Percentiles rank a stretch among this genome's conserved stretches.
These are phyloP conservation scores for Palythoa caribaeorum DNA, from an alignment of 92 coral and sea anemone species.

Conservation along the genomic window DNA sequence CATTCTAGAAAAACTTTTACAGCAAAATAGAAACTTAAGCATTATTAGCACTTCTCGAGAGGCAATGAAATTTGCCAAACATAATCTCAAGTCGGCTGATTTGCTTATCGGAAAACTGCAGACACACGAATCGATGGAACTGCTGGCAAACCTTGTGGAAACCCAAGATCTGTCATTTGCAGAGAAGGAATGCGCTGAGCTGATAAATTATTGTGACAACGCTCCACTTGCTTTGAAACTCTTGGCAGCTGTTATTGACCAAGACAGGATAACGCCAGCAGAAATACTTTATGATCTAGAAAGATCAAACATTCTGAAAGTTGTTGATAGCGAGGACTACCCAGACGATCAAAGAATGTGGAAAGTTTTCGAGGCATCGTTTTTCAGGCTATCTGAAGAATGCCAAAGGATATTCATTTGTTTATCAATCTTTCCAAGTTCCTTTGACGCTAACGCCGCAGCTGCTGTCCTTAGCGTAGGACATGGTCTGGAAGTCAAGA, in stretches of 20 bases:
- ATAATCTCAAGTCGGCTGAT: not conserved
- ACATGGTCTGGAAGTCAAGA: not conserved
- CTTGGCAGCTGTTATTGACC: not conserved
- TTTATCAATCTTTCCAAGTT: slow-evolving; percentile 27
- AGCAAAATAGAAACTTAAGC: not conserved
- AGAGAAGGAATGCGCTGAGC: not conserved
- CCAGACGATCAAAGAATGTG: slow-evolving; percentile 28
- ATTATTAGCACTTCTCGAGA: slow-evolving; percentile 30
- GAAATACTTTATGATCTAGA: slow-evolving; percentile 23
- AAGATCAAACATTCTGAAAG: not conserved
- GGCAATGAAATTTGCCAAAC: not conserved
- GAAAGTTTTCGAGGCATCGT: slow-evolving; percentile 29
- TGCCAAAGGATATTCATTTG: not conserved
- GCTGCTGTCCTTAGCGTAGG: not conserved
- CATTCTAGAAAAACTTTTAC: not conserved
- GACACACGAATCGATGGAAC: not conserved
- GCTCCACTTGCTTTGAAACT: slow-evolving; percentile 6
- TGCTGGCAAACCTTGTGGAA: not conserved
- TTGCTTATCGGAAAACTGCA: not conserved
- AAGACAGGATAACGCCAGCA: slow-evolving; percentile 8
- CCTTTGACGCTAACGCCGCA: slow-evolving; percentile 25
- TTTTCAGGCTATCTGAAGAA: slow-evolving; percentile 7
- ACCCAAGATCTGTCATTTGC: not conserved
- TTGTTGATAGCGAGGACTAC: slow-evolving; percentile 15
- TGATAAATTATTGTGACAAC: not conserved